Evolutionary conservation across 1,140 invertebrate species (phyloP), one percentile per base, ranked within the genome.

Genomic region (Drosophila kanapiae): DNA sequence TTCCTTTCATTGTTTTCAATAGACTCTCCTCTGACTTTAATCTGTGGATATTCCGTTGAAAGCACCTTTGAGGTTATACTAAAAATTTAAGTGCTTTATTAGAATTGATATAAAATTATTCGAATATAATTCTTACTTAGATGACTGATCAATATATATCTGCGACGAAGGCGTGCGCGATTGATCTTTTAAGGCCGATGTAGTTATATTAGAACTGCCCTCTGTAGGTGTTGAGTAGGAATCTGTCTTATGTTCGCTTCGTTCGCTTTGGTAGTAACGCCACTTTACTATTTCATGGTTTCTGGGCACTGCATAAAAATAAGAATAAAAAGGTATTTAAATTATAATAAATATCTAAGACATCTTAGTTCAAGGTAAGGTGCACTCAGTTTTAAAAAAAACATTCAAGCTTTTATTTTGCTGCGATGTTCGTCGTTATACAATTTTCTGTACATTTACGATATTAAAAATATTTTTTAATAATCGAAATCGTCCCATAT

Each of bases 151-250:
- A 3, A 43, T 13, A 57, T 58, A 57, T 11, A 53, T 40, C n/a
- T 54, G 57, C n/a, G 33, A 7, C 1, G 43, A 14, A 13, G 45
- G 31, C 16, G 75, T 42, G 10, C 74, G 62, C 35, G 62, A 48
- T 14, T 49, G 62, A n/a, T 62, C 35, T 33, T 63, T 77, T 54
- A 51, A 68, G 9, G 48, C 62, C 16, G 53, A 53, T 53, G 67
- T 61, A 23, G 62, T 65, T 33, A 83, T 68, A 10, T 70, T 63
- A 51, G 68, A 69, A 37, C 33, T 43, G 58, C 37, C 27, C 29
- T 57, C 68, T 43, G 51, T 48, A 11, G 53, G 49, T 10, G 23
- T 6, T 38, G 6, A 6, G 16, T 71, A 63, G 8, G 49, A 67
- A 63, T 83, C 31, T n/a, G 43, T 9, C 8, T 58, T 56, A 49